phyloP scores from a whole-genome alignment of 2,113 vertebrate species.

The Lutjanus erythropterus region DNA sequence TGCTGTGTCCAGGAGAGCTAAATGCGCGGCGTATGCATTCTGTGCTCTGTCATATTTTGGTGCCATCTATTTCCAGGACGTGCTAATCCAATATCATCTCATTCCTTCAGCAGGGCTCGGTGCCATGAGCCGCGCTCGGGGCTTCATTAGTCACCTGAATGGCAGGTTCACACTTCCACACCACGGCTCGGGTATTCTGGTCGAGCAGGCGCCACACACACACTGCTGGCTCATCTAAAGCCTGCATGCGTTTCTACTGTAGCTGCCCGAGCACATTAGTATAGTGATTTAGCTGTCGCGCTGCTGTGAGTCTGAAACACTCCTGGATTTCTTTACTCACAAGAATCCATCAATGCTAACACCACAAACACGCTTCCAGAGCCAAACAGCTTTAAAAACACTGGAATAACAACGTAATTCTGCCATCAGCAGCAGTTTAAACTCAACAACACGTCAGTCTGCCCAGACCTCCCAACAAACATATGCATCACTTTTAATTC shows the following conservation, averaged over 20 bases:
- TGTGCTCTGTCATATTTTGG: conserved; percentile 2
- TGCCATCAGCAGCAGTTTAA: no score
- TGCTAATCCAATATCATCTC: conserved; percentile 41
- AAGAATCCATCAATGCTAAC: not conserved
- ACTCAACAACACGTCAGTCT: no score
- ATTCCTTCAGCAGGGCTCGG: conserved; percentile 7
- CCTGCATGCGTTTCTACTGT: conserved; percentile 21
- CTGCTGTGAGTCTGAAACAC: not conserved
- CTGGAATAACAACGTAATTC: not conserved
- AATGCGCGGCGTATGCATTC: not conserved
- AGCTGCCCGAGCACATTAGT: conserved; percentile 13
- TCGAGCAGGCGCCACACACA: conserved; percentile 19
- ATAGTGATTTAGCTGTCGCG: not conserved
- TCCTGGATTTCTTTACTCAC: not conserved
- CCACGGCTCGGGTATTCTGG: not conserved
- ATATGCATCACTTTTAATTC: no score
- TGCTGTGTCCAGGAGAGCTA: not conserved
- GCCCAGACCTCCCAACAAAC: no score
- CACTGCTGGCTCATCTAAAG: conserved; percentile 11
- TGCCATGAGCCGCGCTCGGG: conserved; percentile 9
- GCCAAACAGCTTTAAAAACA: conserved; percentile 16
- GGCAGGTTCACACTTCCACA: conserved; percentile 38
- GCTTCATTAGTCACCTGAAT: conserved; percentile 56
- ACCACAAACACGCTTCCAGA: not conserved
- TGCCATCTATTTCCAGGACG: not conserved